Base-by-base conservation (phyloP, 2,113 vertebrate genomes). In the Nesospiza acunhae region DNA sequence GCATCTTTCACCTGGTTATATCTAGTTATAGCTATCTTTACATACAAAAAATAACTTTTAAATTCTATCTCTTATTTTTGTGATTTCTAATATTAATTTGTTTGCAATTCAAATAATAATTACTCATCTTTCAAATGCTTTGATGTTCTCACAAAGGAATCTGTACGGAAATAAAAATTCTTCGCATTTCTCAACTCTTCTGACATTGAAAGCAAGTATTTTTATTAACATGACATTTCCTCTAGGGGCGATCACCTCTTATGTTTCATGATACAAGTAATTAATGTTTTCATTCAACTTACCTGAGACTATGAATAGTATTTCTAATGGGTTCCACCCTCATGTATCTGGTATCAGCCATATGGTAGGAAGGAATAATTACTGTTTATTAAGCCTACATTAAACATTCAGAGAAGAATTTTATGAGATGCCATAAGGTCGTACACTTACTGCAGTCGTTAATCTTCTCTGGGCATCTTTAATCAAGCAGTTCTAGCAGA, bases 301-400 rank as follows among this genome's bases (percentile, higher is more conserved):
- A 94, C 39, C 41, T 7, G 1, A 89, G 75, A 50, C 28, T 73
- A 19, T 89, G 60, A 93, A 81, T n/a, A 93, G 53, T 85, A 69
- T 44, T 95, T 91, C 58, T 87, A 81, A 68, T 58, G 53, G 59
- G 31, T 66, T 87, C 56, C 23, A 3, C 37, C 49, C 60, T 84
- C 35, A 55, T 5, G 9, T 81, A 74, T 46, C 58, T 87, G 17
- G 35, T 92, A 80, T 73, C 78, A 95, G 42, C 84, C 94, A 97
- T 95, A 94, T 95, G 94, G 90, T 69, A 81, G 68, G 58, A 87
- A 96, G 58, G 64, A 96, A 96, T 95, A 97, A 97, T 96, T 95
- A 84, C 55, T 90, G 68, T 91, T 96, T 95, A 96, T 95, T 95
- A 96, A 94, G 47, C 77, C 76, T 89, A 78, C 42, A 83, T 93